Conservation (phyloP, 1,140 invertebrate species). For the Dolichoris vasculosae region DNA sequence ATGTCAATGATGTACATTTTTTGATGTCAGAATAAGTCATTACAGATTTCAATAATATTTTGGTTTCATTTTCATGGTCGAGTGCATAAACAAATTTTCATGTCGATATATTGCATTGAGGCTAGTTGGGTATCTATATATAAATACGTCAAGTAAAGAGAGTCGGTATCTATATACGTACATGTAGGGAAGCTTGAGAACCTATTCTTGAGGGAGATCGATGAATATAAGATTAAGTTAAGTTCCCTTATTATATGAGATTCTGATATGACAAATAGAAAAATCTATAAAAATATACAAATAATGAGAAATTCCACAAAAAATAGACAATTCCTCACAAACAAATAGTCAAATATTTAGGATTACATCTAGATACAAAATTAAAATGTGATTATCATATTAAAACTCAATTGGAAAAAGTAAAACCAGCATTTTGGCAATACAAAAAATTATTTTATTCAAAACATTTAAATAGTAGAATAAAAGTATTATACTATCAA, state of each 20-base stretch:
- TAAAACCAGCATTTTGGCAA: no score
- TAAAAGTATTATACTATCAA: no score
- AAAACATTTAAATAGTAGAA: no score
- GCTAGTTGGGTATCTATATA: not conserved
- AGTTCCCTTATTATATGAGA: slow-evolving; percentile 31
- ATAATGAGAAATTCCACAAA: no score
- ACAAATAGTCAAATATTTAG: no score
- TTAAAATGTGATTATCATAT: no score
- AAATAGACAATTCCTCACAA: no score
- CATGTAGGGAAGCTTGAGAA: not conserved
- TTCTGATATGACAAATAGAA: no score
- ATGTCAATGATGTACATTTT: not conserved
- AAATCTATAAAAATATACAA: no score
- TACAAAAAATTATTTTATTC: no score
- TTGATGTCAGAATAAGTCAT: not conserved
- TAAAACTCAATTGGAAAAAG: no score
- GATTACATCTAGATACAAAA: no score
- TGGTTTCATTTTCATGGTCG: not conserved
- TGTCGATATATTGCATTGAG: slow-evolving; percentile 22
- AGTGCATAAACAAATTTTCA: slow-evolving; percentile 2
- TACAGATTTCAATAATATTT: not conserved
- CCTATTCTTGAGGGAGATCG: not conserved
- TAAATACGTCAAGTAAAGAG: not conserved
- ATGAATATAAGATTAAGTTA: slow-evolving; percentile 34
- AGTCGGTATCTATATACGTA: not conserved